phyloP scores from a whole-genome alignment of 2,888 invertebrate species.

The Caradrina kadenii region DNA sequence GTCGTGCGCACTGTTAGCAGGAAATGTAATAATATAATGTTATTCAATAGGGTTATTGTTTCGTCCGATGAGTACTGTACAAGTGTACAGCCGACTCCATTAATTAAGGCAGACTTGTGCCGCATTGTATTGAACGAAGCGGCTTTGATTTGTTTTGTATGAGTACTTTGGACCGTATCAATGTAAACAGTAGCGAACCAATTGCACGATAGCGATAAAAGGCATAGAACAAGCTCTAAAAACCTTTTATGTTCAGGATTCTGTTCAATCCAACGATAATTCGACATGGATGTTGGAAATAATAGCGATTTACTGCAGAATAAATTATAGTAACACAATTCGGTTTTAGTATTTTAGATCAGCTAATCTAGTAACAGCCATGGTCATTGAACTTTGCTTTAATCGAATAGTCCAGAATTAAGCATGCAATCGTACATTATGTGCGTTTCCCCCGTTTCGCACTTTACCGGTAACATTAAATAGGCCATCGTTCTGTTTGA shows the following conservation, averaged over 20 bases:
- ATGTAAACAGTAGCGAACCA: constrained; percentile 41
- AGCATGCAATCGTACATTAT: constrained; percentile 51
- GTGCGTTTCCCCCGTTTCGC: constrained; percentile 58
- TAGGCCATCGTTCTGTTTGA: constrained; percentile 83
- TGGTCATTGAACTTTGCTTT: constrained; percentile 35
- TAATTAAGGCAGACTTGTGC: constrained; percentile 48
- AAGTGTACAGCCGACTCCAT: constrained; percentile 37
- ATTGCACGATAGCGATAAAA: constrained; percentile 31
- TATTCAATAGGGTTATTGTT: constrained; percentile 44
- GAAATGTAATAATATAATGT: constrained; percentile 36
- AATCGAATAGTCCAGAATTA: constrained; percentile 29
- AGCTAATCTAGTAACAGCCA: constrained; percentile 40
- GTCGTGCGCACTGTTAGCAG: constrained; percentile 29
- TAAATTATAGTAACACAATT: constrained; percentile 52
- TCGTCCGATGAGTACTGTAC: constrained; percentile 26
- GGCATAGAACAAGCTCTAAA: constrained; percentile 36
- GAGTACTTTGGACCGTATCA: constrained; percentile 28
- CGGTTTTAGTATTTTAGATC: constrained; percentile 48
- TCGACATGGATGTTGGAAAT: constrained; percentile 30
- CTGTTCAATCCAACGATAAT: constrained; percentile 35
- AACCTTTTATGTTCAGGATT: constrained; percentile 40
- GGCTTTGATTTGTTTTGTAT: constrained; percentile 31
- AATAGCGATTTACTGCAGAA: constrained; percentile 36
- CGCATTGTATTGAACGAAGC: constrained; percentile 41
- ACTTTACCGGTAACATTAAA: constrained; percentile 73